phyloP scores from a whole-genome alignment of 23 tunicate species.

The Phallusia fumigata region DNA sequence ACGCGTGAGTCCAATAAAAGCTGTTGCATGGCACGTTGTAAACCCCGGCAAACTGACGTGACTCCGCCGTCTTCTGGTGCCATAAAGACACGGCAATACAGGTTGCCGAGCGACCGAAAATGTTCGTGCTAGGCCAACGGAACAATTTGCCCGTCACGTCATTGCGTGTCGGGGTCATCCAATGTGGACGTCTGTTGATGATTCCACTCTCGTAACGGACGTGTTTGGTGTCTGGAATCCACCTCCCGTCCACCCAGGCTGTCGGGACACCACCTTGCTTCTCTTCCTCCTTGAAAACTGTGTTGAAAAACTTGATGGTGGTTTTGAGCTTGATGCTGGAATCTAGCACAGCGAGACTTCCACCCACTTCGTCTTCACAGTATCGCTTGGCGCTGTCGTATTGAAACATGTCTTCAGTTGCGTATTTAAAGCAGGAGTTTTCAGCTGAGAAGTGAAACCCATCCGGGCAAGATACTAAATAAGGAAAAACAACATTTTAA shows the following conservation, averaged over 20 bases:
- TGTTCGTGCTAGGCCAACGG: constrained; percentile 35
- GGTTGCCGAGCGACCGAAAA: constrained; percentile 45
- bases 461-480: constrained; percentile 32
- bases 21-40: constrained; percentile 60
- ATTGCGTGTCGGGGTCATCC: constrained; percentile 50
- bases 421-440: constrained; percentile 59
- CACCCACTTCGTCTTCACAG: constrained; percentile 39
- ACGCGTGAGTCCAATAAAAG: constrained; percentile 49
- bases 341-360: constrained; percentile 39
- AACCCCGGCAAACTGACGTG: constrained; percentile 34
- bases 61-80: constrained; percentile 19
- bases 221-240: constrained; percentile 34
- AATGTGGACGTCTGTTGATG: constrained; percentile 30
- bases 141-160: constrained; percentile 21
- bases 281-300: constrained; percentile 28
- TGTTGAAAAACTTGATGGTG: constrained; percentile 32
- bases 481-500: no score
- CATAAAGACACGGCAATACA: constrained; percentile 58
- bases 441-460: constrained; percentile 31
- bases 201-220: constrained; percentile 33
- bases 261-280: constrained; percentile 43
- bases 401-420: constrained; percentile 34
- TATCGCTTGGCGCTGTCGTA: constrained; percentile 36
- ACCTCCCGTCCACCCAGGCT: constrained; percentile 62
- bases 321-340: constrained; percentile 20